Base-by-base conservation (phyloP, 1,140 invertebrate genomes). In the Drosophila subpulchrella region DNA sequence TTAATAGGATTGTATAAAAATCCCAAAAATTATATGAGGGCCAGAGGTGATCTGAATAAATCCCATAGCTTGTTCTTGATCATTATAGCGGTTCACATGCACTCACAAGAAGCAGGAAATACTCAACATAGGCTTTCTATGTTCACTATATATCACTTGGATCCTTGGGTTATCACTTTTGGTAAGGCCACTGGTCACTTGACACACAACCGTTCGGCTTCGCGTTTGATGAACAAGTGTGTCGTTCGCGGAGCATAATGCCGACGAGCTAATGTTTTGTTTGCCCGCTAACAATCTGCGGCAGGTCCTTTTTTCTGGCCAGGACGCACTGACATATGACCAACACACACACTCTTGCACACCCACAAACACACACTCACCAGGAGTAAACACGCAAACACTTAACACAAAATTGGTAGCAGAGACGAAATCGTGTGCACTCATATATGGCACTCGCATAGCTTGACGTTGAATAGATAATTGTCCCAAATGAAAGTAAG, bases 391-490 rank as follows among this genome's bases (percentile, higher is more conserved):
- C 84, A 89, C 84, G 84, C 84, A 89, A 89, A 89, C 84, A 89
- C 85, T 88, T 88, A 88, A 83, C 72, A 88, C 83, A 89, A 88
- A 88, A 89, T 88, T 83, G 84, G 82, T 86, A 66, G 65, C 78
- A 63, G 75, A 60, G 73, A 79, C 78, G 67, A 88, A 89, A 84
- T 89, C 81, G 86, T 90, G 88, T 84, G 83, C 88, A 89, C 78
- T 91, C 89, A 91, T 88, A 76, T 78, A 78, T 63, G 56, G 70
- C 56, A 73, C 59, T 67, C 58, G 47, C 51, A 63, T 61, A 44
- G 84, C 76, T 88, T 90, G 84, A 89, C 85, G 83, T 88, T 91
- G 88, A 91, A 91, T 91, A 91, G 88, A 91, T 91, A 91, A 91
- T 91, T 91, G 88, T 86, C 78, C 72, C 61, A 81, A 90, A 90